These are phyloP conservation scores for Sitophilus oryzae DNA, from an alignment of 1,140 invertebrate genomes.

Conservation along the genomic window DNA sequence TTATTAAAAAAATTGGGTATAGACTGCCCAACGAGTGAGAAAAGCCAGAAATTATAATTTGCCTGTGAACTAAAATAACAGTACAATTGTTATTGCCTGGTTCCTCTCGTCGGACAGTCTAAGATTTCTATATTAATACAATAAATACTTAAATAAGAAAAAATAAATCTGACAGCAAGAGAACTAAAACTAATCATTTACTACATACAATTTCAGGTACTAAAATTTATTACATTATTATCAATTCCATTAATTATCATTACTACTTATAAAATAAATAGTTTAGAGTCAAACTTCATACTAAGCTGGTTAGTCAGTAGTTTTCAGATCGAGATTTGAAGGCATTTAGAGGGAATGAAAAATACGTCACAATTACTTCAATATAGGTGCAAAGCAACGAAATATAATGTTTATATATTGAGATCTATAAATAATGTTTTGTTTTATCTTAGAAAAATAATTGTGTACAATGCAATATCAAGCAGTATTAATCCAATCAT, in stretches of 20 bases:
- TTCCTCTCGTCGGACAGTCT: not conserved
- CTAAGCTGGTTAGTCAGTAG: not conserved
- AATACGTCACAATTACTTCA: not conserved
- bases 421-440: conserved; percentile 14
- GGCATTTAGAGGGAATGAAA: not conserved
- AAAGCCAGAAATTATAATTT: too few relatives aligned
- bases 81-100: too few relatives aligned
- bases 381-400: conserved; percentile 13
- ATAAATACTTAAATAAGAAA: not conserved
- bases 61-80: too few relatives aligned
- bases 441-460: not conserved
- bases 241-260: not conserved
- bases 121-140: not conserved
- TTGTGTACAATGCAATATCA: too few relatives aligned
- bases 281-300: too few relatives aligned
- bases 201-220: not conserved
- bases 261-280: not conserved
- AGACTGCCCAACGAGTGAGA: too few relatives aligned
- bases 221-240: not conserved
- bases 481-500: too few relatives aligned
- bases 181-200: not conserved
- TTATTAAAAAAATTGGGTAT: too few relatives aligned
- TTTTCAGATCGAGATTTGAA: not conserved
- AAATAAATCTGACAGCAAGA: too few relatives aligned
- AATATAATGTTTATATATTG: conserved; percentile 8